These are phyloP conservation scores for Cantharis rufa DNA, from an alignment of 2,888 invertebrate genomes.

Conservation along the genomic window DNA sequence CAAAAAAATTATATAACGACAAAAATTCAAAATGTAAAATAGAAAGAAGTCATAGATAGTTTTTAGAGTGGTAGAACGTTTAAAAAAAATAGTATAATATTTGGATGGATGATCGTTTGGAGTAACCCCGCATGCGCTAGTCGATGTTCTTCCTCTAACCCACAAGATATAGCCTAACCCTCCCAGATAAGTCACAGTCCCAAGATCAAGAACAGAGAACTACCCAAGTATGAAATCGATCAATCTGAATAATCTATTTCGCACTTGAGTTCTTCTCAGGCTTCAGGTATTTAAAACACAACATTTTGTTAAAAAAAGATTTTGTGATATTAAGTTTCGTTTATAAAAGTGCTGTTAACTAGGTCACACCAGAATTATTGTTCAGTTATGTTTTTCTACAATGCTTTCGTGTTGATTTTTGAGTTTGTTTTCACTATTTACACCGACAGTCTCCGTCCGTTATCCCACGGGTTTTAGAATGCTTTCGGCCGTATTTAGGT, in stretches of 20 bases:
- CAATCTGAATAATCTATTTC: no score
- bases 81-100: not conserved
- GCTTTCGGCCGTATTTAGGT: not conserved
- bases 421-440: not conserved
- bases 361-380: not conserved
- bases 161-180: no score
- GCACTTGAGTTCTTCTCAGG: no score
- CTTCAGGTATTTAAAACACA: no score
- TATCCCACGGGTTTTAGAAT: no score
- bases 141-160: no score
- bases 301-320: not conserved
- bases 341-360: not conserved
- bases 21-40: not conserved
- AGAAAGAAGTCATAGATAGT: not conserved
- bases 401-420: not conserved
- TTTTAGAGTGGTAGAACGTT: not conserved
- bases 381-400: not conserved
- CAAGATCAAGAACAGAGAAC: no score
- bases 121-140: no score
- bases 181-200: no score
- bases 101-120: no score
- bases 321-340: not conserved
- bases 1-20: constrained; percentile 28
- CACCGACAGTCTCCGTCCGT: not conserved
- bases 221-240: no score